Evolutionary conservation across 2,113 vertebrate species (phyloP).

Genomic region (Anolis carolinensis): DNA sequence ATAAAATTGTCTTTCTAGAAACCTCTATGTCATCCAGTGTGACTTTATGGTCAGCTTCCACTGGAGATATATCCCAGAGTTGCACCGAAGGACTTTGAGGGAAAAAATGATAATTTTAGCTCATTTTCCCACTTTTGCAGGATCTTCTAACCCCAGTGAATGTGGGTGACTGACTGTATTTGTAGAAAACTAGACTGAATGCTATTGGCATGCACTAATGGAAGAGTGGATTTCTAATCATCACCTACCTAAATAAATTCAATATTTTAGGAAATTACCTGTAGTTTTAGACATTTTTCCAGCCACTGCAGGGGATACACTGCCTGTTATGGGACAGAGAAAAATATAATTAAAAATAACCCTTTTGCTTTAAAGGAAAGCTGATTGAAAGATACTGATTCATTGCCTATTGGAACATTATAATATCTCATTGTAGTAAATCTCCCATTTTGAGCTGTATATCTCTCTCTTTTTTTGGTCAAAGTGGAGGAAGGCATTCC

Average conservation of each 20-base stretch:
- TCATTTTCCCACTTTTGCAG: too few species aligned
- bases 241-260: not conserved
- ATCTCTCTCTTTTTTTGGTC: too few species aligned
- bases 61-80: too few species aligned
- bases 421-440: not conserved
- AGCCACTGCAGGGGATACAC: fast-evolving
- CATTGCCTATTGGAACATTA: not conserved
- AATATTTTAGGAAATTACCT: slow-evolving; percentile 11
- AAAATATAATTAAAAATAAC: not conserved
- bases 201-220: not conserved
- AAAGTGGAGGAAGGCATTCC: too few species aligned
- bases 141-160: too few species aligned
- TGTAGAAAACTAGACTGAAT: not conserved
- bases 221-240: not conserved
- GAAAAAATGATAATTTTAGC: too few species aligned
- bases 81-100: too few species aligned
- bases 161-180: not conserved
- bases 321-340: not conserved
- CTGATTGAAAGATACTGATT: not conserved
- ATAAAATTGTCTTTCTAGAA: too few species aligned
- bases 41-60: too few species aligned
- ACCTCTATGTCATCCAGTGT: too few species aligned
- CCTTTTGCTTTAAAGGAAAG: not conserved
- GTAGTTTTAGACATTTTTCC: not conserved
- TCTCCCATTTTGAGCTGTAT: not conserved